Evolutionary conservation across 2,113 vertebrate species (phyloP), one percentile per base, ranked within the genome.

Genomic region (Fukomys damarensis): DNA sequence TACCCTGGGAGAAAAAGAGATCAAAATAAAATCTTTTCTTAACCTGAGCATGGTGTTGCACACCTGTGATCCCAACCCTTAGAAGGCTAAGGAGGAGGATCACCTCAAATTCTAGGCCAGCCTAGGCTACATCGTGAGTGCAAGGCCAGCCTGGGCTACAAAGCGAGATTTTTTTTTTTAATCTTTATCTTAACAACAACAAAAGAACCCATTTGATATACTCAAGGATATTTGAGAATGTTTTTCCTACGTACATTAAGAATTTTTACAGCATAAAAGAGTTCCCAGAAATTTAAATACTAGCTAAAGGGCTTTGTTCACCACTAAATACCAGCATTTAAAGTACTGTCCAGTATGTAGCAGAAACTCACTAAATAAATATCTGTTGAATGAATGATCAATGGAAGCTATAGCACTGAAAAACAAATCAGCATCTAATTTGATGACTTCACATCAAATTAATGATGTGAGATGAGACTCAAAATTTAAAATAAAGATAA

Each of bases 401-500:
- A 58, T 92, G 46, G 26, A 86, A 74, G 3, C 24, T 89, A 5
- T 2, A 74, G 32, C 63, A 79, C 8, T 52, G n/a, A 89, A 89
- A 79, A 52, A 46, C n/a, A 93, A 80, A 90, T 70, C 74, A 90
- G 63, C 91, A 41, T 81, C 63, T 24, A 7, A 20, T 38, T 68
- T 68, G 35, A 68, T 38, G 5, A 38, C 38, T 17, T 68, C 35
- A 68, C 35, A 68, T 68, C 35, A 68, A 68, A 38, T n/a, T 68
- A 79, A 90, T 85, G 30, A 77, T 84, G 79, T 61, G 89, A 84
- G 17, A 14, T 74, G 58, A 20, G n/a, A 94, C 52, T 38, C 59
- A 77, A 84, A 89, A 70, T 89, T 77, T 61, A 17, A 85, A 89
- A 89, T 85, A 54, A 89, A 86, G 66, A 70, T 4, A 59, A 86